Conservation (phyloP, 2,888 invertebrate species). For the Melieria picta region DNA sequence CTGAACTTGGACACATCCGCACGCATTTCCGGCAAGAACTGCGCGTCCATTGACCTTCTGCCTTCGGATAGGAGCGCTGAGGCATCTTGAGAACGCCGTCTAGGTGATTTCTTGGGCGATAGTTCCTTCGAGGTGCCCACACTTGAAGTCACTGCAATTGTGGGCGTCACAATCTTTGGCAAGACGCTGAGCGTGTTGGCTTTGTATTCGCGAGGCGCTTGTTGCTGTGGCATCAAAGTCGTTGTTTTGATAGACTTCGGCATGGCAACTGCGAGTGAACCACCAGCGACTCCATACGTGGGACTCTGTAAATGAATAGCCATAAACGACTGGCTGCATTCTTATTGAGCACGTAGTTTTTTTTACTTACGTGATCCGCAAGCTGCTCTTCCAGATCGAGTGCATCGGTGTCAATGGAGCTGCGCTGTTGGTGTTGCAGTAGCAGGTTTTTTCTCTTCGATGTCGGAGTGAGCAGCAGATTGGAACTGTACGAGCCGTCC, state of each 20-base stretch:
- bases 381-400: constrained; percentile 77
- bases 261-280: not conserved
- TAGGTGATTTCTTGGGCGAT: constrained; percentile 27
- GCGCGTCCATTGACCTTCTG: not conserved
- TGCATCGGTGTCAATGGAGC: constrained; percentile 86
- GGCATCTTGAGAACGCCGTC: constrained; percentile 37
- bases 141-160: constrained; percentile 71
- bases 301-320: constrained; percentile 50
- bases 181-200: constrained; percentile 42
- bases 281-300: constrained; percentile 50
- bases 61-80: constrained; percentile 39
- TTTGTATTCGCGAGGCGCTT: constrained; percentile 33
- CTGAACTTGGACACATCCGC: constrained; percentile 37
- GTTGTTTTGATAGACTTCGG: constrained; percentile 32
- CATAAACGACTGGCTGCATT: no score
- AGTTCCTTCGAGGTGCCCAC: constrained; percentile 7
- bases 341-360: not conserved
- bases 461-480: constrained; percentile 78
- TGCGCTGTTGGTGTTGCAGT: constrained; percentile 85
- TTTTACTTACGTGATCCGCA: constrained; percentile 68
- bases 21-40: constrained; percentile 43
- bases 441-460: constrained; percentile 81
- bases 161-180: constrained; percentile 59
- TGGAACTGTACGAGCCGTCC: constrained; percentile 67
- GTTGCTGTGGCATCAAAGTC: constrained; percentile 38